Conservation (phyloP, 2,888 invertebrate species). For the Ariolimax columbianus region DNA sequence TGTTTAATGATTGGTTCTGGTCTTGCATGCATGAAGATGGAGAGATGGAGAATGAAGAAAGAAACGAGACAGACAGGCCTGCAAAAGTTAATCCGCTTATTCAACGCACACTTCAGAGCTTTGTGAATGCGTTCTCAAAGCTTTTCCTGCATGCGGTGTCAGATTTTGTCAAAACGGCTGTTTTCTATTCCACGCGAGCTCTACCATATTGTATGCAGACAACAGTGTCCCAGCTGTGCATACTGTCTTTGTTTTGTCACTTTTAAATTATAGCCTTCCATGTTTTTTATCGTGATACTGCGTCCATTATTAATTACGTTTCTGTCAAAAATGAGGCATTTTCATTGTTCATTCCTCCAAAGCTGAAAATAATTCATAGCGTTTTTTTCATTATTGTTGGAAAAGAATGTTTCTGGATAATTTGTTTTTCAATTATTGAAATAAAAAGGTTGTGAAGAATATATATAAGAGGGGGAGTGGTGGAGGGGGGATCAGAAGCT, state of each 20-base stretch:
- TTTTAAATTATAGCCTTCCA: background rate
- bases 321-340: background rate
- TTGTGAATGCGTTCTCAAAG: background rate
- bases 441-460: too few species aligned
- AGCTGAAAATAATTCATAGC: background rate
- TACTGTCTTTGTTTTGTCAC: conserved; percentile 7
- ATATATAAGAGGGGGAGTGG: too few species aligned
- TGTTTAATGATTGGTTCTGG: too few species aligned
- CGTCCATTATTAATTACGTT: background rate
- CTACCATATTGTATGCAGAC: background rate
- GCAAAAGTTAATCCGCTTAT: conserved; percentile 27
- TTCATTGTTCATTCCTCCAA: background rate
- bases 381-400: background rate
- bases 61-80: background rate
- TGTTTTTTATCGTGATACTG: background rate
- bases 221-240: background rate
- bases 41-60: background rate
- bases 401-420: background rate
- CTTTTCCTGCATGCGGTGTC: conserved; percentile 24
- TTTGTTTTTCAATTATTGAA: too few species aligned
- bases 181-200: background rate
- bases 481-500: too few species aligned
- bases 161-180: conserved; percentile 19
- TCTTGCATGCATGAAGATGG: background rate
- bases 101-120: background rate